These are phyloP conservation scores for Odontomyia ornata DNA, from an alignment of 2,888 invertebrate species.

Conservation along the genomic window DNA sequence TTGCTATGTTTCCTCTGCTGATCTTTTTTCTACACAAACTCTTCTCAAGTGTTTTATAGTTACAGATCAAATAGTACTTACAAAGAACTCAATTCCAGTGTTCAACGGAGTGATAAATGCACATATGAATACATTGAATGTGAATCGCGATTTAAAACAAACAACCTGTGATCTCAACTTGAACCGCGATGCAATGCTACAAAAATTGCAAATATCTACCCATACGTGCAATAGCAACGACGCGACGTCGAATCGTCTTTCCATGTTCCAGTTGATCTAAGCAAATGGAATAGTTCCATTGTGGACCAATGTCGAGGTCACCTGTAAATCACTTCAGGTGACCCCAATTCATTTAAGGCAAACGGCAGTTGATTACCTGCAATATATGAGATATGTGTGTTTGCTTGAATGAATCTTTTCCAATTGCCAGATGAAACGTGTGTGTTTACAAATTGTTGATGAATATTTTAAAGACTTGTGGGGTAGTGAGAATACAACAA, in stretches of 20 bases:
- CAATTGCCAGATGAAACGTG: neutral
- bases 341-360: constrained; percentile 30
- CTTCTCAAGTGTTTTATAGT: neutral
- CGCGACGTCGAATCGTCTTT: neutral
- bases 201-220: neutral
- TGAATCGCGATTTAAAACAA: neutral
- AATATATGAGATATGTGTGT: neutral
- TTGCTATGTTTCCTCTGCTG: too few species aligned
- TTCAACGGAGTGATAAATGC: constrained; percentile 2
- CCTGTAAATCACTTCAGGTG: neutral
- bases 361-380: neutral
- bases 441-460: neutral
- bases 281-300: constrained; percentile 3
- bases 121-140: neutral
- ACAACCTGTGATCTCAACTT: neutral
- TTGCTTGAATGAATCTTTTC: neutral
- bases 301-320: constrained; percentile 35
- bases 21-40: neutral
- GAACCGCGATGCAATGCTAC: neutral
- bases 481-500: too few species aligned
- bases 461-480: too few species aligned
- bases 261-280: neutral
- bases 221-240: neutral
- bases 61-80: neutral
- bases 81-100: neutral